phyloP scores from a whole-genome alignment of 2,113 vertebrate genomes.

The Scomber japonicus region DNA sequence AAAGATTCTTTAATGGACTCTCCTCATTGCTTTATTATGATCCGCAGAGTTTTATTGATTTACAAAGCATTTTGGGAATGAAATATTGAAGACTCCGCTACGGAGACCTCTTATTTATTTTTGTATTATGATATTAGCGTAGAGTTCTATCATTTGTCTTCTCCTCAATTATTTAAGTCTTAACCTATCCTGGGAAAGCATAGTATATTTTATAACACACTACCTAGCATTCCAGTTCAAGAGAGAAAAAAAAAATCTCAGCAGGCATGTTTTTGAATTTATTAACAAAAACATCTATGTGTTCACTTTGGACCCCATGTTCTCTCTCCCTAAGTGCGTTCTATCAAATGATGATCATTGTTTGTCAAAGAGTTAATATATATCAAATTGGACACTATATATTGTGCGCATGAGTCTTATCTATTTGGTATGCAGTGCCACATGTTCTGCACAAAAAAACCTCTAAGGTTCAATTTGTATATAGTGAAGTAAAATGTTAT shows the following conservation, averaged over 20 bases:
- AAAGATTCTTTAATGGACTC: constrained; percentile 21
- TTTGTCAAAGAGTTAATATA: constrained; percentile 60
- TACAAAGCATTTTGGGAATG: constrained; percentile 66
- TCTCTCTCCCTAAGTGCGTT: constrained; percentile 41
- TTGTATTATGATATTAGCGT: constrained; percentile 72
- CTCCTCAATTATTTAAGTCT: constrained; percentile 59
- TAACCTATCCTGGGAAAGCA: constrained; percentile 50
- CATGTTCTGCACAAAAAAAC: constrained; percentile 56
- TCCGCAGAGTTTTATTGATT: constrained; percentile 69
- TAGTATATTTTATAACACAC: constrained; percentile 71
- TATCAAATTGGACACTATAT: constrained; percentile 64
- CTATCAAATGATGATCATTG: constrained; percentile 38
- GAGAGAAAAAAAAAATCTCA: constrained; percentile 9
- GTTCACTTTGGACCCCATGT: constrained; percentile 26
- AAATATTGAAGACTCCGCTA: constrained; percentile 57
- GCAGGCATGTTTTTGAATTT: constrained; percentile 59
- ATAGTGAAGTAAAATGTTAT: constrained; percentile 69
- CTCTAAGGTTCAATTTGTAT: constrained; percentile 71
- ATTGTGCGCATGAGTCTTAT: constrained; percentile 70
- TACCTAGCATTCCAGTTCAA: constrained; percentile 63
- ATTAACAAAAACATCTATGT: constrained; percentile 30
- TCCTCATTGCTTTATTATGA: constrained; percentile 58
- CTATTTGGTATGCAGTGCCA: constrained; percentile 60
- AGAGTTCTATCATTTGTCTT: constrained; percentile 70
- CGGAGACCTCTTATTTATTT: constrained; percentile 77